phyloP scores from a whole-genome alignment of 1,140 invertebrate genomes.

The Lysiphlebus fabarum region DNA sequence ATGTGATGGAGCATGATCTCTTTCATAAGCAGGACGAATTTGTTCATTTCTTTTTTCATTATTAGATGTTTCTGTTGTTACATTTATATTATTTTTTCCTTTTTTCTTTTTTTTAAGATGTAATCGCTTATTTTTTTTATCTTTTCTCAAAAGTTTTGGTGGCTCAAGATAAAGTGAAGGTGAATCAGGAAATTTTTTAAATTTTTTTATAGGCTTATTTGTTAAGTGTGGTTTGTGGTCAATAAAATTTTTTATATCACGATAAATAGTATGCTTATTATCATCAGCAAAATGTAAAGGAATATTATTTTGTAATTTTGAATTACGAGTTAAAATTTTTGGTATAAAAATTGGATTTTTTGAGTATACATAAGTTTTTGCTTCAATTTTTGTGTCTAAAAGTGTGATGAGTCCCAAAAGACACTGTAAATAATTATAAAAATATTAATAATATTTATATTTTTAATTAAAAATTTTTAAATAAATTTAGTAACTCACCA shows the following conservation, averaged over 20 bases:
- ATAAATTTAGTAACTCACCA: conserved; percentile 16
- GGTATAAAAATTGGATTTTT: neutral
- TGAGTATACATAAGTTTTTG: neutral
- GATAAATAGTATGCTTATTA: conserved; percentile 10
- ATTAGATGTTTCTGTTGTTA: conserved; percentile 22
- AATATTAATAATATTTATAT: neutral
- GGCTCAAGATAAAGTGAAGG: conserved; percentile 27
- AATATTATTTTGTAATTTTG: neutral
- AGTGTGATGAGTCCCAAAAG: neutral
- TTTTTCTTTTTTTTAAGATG: neutral
- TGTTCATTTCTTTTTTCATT: conserved; percentile 21
- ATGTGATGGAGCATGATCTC: conserved; percentile 40
- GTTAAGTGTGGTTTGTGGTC: neutral
- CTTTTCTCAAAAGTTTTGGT: conserved; percentile 22
- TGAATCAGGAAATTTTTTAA: neutral
- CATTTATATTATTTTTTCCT: neutral
- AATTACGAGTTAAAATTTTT: no score
- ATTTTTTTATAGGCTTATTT: neutral
- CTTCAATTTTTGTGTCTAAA: neutral
- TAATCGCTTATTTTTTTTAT: conserved; percentile 3
- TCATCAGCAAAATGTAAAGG: neutral
- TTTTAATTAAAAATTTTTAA: no score
- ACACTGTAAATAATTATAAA: neutral
- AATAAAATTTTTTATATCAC: conserved; percentile 7
- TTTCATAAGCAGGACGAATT: conserved; percentile 28